A percentile compares a stretch with the other conserved stretches of the same genome.
phyloP scores from a whole-genome alignment of 2,888 invertebrate genomes.

The Noctua janthina region DNA sequence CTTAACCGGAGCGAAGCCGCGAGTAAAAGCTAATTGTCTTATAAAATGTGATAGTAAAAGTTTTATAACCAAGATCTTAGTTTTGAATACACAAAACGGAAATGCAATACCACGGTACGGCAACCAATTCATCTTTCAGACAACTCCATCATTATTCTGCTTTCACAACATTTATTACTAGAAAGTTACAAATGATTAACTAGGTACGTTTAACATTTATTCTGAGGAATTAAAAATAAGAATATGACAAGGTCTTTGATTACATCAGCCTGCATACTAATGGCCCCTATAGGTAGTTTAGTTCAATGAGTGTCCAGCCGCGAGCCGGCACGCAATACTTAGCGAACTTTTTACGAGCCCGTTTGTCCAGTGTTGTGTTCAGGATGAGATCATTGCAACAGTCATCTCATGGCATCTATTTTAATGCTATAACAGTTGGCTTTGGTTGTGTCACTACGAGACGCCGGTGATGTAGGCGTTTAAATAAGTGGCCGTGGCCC shows the following conservation, averaged over 20 bases:
- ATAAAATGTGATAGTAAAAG: background rate
- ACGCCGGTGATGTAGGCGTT: slow-evolving; percentile 76
- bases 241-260: slow-evolving; percentile 27
- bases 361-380: slow-evolving; percentile 62
- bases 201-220: background rate
- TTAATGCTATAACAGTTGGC: slow-evolving; percentile 70
- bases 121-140: slow-evolving; percentile 2
- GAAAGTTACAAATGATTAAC: slow-evolving; percentile 18
- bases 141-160: slow-evolving; percentile 4
- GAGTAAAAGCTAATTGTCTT: background rate
- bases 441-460: slow-evolving; percentile 69
- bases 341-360: slow-evolving; percentile 55
- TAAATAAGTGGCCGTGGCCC: slow-evolving; percentile 83
- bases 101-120: background rate
- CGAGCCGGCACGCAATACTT: slow-evolving; percentile 27
- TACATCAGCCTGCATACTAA: slow-evolving; percentile 35
- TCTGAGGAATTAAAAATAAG: slow-evolving; percentile 3
- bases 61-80: background rate
- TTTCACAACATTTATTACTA: slow-evolving; percentile 8
- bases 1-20: too few relatives aligned
- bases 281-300: background rate
- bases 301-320: slow-evolving; percentile 23
- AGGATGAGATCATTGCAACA: slow-evolving; percentile 68
- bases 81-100: background rate
- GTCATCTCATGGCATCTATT: slow-evolving; percentile 69